Evolutionary conservation across 2,888 invertebrate species (phyloP).

Genomic region (Xanthia icteritia): DNA sequence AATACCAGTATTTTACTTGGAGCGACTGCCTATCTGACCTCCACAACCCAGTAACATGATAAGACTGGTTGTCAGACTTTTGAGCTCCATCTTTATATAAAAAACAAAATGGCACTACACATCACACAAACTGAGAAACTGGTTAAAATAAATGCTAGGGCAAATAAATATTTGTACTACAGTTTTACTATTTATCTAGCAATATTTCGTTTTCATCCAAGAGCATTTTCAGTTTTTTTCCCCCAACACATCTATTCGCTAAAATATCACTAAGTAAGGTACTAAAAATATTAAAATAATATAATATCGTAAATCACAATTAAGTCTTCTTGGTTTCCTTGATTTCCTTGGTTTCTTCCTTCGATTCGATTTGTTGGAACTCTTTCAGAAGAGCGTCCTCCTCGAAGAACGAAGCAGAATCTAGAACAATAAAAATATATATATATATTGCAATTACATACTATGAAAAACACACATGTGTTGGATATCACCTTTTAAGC

Average conservation of each 20-base stretch:
- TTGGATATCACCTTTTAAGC: too few relatives aligned
- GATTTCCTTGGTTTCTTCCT: conserved; percentile 71
- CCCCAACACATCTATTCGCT: neutral
- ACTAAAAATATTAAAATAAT: conserved; percentile 28
- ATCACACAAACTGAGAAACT: conserved; percentile 9
- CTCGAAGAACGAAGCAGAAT: conserved; percentile 82
- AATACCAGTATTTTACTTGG: neutral
- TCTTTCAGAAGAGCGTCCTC: conserved; percentile 85
- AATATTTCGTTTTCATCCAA: neutral
- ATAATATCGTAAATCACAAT: conserved; percentile 50
- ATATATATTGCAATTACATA: too few relatives aligned
- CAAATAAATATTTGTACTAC: conserved; percentile 7
- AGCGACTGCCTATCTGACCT: neutral
- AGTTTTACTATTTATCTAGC: neutral
- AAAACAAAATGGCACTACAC: conserved; percentile 24
- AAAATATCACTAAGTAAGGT: conserved; percentile 5
- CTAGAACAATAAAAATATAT: conserved; percentile 69
- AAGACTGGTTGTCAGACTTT: neutral
- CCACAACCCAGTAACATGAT: neutral
- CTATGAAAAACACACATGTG: too few relatives aligned
- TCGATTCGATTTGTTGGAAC: conserved; percentile 75
- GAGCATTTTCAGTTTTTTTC: conserved; percentile 37
- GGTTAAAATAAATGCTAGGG: neutral
- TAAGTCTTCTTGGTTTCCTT: conserved; percentile 72
- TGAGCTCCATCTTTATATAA: neutral